Evolutionary conservation across 2,113 vertebrate genomes (phyloP).

Genomic region (Physeter macrocephalus): DNA sequence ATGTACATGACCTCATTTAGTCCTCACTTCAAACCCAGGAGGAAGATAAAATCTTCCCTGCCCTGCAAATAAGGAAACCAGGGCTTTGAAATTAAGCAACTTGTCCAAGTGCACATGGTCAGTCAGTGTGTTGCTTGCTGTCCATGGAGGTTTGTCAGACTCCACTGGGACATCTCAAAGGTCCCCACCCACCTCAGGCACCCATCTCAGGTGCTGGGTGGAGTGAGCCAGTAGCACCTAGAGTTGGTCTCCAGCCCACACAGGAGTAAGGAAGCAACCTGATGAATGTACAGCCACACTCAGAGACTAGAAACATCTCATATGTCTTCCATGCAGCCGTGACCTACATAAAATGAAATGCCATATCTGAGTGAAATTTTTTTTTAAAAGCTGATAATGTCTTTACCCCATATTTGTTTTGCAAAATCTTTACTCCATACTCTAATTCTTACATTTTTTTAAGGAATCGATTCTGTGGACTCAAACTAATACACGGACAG

Average conservation of each 20-base stretch:
- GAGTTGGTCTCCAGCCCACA: neutral
- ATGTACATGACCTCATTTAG: neutral
- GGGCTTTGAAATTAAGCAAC: neutral
- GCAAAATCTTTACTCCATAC: neutral
- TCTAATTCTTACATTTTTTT: constrained; percentile 65
- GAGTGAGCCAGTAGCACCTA: neutral
- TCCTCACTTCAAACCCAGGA: neutral
- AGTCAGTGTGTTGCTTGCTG: neutral
- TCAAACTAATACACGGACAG: constrained; percentile 79
- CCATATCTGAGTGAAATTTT: neutral
- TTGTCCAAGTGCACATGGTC: neutral
- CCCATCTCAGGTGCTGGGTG: neutral
- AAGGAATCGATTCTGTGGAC: constrained; percentile 76
- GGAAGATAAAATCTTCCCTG: neutral
- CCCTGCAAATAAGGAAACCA: neutral
- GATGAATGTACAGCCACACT: neutral
- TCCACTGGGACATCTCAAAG: neutral
- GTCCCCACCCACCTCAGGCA: neutral
- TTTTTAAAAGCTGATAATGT: neutral
- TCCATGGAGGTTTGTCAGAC: neutral
- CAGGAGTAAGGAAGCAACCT: neutral
- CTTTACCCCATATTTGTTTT: neutral
- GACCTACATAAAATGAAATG: constrained; percentile 12
- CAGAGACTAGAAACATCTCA: neutral
- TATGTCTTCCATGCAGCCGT: neutral